Evolutionary conservation across 2,888 invertebrate genomes (phyloP).

Genomic region (Cerceris rybyensis): DNA sequence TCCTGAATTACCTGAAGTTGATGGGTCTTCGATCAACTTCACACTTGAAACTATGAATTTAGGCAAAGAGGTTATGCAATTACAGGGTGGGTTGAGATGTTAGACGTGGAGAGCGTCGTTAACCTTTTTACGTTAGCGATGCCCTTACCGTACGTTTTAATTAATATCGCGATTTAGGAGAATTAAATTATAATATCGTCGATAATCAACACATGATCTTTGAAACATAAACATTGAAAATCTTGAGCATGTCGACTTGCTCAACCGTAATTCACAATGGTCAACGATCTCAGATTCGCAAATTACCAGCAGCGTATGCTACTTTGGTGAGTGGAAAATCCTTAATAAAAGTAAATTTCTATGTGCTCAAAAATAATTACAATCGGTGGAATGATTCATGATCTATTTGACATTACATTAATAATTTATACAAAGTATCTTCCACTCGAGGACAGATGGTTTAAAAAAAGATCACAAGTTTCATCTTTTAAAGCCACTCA

Average conservation of each 20-base stretch:
- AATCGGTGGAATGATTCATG: too few species aligned
- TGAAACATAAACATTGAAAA: slow-evolving; percentile 6
- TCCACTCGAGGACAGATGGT: neutral
- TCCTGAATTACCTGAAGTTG: neutral
- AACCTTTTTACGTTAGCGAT: slow-evolving; percentile 38
- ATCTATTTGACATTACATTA: too few species aligned
- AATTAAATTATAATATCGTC: slow-evolving; percentile 29
- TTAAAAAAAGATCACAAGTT: neutral
- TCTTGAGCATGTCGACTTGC: slow-evolving; percentile 42
- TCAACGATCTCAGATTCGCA: slow-evolving; percentile 70
- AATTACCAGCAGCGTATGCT: slow-evolving; percentile 68
- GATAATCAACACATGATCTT: neutral
- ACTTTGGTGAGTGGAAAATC: slow-evolving; percentile 64
- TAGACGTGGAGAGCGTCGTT: slow-evolving; percentile 26
- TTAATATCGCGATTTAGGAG: neutral
- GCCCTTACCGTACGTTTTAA: slow-evolving; percentile 21
- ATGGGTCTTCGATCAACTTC: neutral
- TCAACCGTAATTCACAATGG: slow-evolving; percentile 57
- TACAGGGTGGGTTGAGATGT: slow-evolving; percentile 9
- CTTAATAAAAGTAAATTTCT: neutral
- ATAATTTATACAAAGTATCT: neutral
- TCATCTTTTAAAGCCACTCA: too few species aligned
- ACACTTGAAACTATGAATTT: slow-evolving; percentile 21
- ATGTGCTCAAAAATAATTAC: too few species aligned
- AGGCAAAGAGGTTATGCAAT: slow-evolving; percentile 15